Conservation (phyloP, 2,888 invertebrate genomes). For the Oxycera nigricornis region DNA sequence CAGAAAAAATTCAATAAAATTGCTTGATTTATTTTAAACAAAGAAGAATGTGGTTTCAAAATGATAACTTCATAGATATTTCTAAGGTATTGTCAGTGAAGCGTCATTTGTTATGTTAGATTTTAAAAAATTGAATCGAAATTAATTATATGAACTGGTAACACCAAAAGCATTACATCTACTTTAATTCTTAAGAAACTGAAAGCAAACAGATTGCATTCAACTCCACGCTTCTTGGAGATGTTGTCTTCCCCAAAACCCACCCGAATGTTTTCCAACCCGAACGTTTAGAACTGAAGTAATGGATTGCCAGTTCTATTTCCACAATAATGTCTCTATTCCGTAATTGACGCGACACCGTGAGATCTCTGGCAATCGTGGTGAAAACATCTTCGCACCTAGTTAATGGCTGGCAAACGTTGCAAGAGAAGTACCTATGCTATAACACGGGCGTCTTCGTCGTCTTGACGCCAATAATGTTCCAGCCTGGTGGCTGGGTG, state of each 20-base stretch:
- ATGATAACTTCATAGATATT: too few species aligned
- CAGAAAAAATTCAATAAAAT: too few species aligned
- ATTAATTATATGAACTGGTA: too few species aligned
- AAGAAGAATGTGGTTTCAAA: too few species aligned
- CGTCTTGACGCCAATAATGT: constrained; percentile 13
- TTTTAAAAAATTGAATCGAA: too few species aligned
- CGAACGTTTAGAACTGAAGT: neutral
- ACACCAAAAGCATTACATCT: neutral
- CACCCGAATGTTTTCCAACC: neutral
- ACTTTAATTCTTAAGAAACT: neutral
- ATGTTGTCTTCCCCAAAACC: neutral
- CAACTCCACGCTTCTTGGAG: neutral
- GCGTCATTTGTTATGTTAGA: too few species aligned
- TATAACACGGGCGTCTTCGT: neutral
- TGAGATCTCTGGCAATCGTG: neutral
- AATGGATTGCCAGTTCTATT: constrained; percentile 13
- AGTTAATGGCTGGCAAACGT: neutral
- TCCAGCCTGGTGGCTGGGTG: neutral
- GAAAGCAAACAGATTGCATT: neutral
- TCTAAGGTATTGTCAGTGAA: too few species aligned
- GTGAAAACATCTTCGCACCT: constrained; percentile 7
- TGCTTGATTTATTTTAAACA: too few species aligned
- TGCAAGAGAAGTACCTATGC: neutral
- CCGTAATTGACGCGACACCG: constrained; percentile 29
- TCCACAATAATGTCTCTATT: constrained; percentile 8